Evolutionary conservation across 2,797 vertebrate genomes (phyloP).

Genomic region (Cichlasoma orientale): DNA sequence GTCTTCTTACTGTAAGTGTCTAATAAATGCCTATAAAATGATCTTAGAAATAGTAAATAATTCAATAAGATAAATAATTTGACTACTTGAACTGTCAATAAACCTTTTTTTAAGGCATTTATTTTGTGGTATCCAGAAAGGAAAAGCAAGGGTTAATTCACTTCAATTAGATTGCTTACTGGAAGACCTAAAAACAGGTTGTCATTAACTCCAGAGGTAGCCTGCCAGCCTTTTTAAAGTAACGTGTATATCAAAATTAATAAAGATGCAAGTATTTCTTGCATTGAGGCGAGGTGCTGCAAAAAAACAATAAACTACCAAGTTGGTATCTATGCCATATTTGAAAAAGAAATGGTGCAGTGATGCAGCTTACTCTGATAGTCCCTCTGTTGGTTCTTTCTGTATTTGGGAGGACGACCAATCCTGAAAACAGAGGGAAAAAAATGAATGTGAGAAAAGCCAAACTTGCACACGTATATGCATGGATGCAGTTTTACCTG

Average conservation of each 20-base stretch:
- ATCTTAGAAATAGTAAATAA: background rate
- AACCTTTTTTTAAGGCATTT: background rate
- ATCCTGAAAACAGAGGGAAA: constrained; percentile 79
- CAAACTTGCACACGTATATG: background rate
- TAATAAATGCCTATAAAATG: background rate
- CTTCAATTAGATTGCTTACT: background rate
- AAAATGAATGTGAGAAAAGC: constrained; percentile 4
- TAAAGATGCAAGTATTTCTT: background rate
- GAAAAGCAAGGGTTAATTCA: background rate
- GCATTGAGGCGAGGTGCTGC: background rate
- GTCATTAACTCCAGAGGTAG: background rate
- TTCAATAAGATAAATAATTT: background rate
- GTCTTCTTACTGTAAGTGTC: background rate
- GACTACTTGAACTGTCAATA: background rate
- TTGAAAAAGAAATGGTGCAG: background rate
- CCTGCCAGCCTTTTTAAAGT: background rate
- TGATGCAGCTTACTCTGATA: constrained; percentile 88
- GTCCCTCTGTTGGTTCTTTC: constrained; percentile 91
- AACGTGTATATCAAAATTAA: background rate
- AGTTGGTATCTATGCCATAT: too few species aligned
- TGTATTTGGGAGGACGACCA: constrained; percentile 96
- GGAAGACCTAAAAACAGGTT: background rate
- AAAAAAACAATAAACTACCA: background rate
- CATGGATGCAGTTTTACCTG: constrained; percentile 79
- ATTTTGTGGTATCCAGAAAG: background rate